These are phyloP conservation scores for Ceratosolen solmsi DNA, from an alignment of 1,140 invertebrate species.

Conservation along the genomic window DNA sequence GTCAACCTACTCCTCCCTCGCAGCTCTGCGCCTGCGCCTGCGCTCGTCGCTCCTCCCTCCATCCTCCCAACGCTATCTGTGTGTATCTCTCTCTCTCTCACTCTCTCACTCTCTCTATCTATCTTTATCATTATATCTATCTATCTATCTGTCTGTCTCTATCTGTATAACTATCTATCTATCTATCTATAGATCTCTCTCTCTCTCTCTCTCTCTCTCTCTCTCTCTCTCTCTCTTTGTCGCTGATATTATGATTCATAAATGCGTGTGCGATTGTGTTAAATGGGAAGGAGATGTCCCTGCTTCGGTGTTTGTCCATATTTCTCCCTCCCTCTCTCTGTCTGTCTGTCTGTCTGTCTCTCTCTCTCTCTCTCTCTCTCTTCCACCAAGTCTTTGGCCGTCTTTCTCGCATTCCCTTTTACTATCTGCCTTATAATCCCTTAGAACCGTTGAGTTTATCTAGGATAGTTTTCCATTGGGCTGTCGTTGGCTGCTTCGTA, in stretches of 20 bases:
- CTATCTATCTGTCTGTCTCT: too few species aligned
- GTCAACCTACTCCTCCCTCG: constrained; percentile 40
- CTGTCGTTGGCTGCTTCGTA: constrained; percentile 25
- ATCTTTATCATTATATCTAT: neutral
- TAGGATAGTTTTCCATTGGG: constrained; percentile 43
- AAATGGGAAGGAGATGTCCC: constrained; percentile 37
- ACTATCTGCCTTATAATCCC: neutral
- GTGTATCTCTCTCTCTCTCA: constrained; percentile 3
- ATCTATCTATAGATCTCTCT: neutral
- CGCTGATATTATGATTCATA: constrained; percentile 40
- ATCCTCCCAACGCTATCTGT: too few species aligned
- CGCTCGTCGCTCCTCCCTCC: neutral
- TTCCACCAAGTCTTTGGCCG: too few species aligned
- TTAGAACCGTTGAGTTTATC: constrained; percentile 47
- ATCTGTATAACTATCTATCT: neutral
- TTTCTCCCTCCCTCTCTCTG: neutral
- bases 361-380: neutral
- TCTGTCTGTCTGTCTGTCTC: neutral
- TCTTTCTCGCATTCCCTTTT: neutral
- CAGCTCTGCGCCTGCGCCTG: constrained; percentile 17
- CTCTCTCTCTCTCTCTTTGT: neutral
- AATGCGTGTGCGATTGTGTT: constrained; percentile 30
- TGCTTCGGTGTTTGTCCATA: neutral
- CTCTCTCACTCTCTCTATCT: neutral
- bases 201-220: neutral